Percentiles rank a stretch among this genome's conserved stretches.
phyloP scores from a whole-genome alignment of 2,888 invertebrate species.

The Cataglyphis rosenhaueri region DNA sequence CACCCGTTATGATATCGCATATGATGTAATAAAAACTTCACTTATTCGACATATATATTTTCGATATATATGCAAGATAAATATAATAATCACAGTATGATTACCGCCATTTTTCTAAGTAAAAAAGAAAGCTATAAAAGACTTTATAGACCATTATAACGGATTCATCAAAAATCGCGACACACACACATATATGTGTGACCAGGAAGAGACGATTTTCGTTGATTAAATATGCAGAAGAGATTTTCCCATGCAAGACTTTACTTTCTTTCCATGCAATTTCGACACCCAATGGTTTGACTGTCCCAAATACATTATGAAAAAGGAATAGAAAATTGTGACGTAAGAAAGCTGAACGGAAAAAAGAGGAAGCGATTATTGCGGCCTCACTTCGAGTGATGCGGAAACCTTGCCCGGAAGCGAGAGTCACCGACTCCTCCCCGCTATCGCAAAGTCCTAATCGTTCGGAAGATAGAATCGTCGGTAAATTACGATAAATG shows the following conservation, averaged over 20 bases:
- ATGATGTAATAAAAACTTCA: neutral
- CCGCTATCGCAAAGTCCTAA: conserved; percentile 12
- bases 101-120: neutral
- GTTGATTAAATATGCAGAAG: neutral
- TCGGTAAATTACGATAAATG: conserved; percentile 57
- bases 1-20: neutral
- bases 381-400: conserved; percentile 1
- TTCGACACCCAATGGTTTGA: neutral
- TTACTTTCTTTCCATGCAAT: neutral
- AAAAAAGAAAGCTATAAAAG: neutral
- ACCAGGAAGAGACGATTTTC: neutral
- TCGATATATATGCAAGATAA: neutral
- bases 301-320: neutral
- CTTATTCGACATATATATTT: neutral
- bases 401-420: conserved; percentile 26
- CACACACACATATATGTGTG: neutral
- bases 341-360: conserved; percentile 2
- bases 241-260: neutral
- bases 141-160: too few species aligned
- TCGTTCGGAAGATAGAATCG: conserved; percentile 51
- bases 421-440: conserved; percentile 19
- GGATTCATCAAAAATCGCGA: neutral
- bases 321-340: neutral
- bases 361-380: conserved; percentile 31
- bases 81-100: neutral